phyloP scores from a whole-genome alignment of 2,797 vertebrate genomes.

The Hyperoplus lanceolatus region DNA sequence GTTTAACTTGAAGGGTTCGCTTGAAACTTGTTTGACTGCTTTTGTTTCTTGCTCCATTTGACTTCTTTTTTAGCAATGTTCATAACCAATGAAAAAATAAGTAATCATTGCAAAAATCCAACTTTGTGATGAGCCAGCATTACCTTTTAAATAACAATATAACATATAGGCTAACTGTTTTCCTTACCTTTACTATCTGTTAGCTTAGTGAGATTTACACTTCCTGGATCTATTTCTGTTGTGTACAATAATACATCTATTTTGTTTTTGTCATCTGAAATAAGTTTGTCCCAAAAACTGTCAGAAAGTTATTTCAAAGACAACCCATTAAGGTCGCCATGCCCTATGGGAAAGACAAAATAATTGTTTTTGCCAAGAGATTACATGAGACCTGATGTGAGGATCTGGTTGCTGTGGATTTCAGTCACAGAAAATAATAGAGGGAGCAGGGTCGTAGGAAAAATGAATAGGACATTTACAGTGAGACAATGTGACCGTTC shows the following conservation, averaged over 20 bases:
- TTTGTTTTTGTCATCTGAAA: neutral
- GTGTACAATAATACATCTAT: neutral
- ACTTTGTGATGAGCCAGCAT: neutral
- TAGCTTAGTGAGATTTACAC: neutral
- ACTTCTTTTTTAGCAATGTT: neutral
- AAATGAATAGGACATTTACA: conserved; percentile 66
- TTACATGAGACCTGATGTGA: neutral
- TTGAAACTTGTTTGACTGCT: neutral
- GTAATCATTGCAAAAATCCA: no score
- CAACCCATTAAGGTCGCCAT: neutral
- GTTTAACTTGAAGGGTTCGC: neutral
- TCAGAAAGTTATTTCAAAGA: neutral
- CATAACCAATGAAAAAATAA: neutral
- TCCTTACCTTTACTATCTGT: neutral
- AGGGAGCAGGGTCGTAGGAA: conserved; percentile 29
- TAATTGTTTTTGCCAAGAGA: neutral
- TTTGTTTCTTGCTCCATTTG: neutral
- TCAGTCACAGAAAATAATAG: neutral
- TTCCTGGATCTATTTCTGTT: neutral
- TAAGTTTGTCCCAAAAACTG: neutral
- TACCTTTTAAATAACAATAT: neutral
- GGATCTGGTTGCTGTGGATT: conserved; percentile 9
- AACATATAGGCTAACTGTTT: neutral
- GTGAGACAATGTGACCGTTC: conserved; percentile 80
- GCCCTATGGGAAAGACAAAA: neutral